Percentiles rank a stretch among this genome's conserved stretches.
Conservation (phyloP, 2,888 invertebrate genomes). For the Physocephala rufipes region DNA sequence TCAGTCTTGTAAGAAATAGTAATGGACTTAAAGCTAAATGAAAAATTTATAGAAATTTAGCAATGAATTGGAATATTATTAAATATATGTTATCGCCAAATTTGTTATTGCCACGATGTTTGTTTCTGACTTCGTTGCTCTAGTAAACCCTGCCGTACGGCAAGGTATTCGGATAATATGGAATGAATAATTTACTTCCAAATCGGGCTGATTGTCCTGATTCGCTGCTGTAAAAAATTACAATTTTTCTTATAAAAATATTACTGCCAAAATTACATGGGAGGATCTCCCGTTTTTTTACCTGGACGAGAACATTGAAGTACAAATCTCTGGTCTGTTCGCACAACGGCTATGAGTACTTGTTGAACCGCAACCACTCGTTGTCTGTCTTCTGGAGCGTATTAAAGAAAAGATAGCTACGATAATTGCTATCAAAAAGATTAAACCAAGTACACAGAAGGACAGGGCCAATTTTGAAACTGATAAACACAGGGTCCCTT, state of each 20-base stretch:
- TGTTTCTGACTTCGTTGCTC: neutral
- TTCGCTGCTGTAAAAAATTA: slow-evolving; percentile 56
- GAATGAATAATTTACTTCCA: slow-evolving; percentile 62
- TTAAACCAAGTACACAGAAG: slow-evolving; percentile 76
- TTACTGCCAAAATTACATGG: neutral
- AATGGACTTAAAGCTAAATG: slow-evolving; percentile 14
- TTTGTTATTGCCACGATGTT: too few relatives aligned
- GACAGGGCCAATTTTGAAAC: slow-evolving; percentile 80
- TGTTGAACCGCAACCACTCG: slow-evolving; percentile 45
- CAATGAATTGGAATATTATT: too few relatives aligned
- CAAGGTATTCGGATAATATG: slow-evolving; percentile 62
- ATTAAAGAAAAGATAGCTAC: slow-evolving; percentile 75
- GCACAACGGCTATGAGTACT: slow-evolving; percentile 51
- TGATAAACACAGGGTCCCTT: slow-evolving; percentile 73
- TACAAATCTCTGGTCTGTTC: slow-evolving; percentile 57
- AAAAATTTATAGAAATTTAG: slow-evolving; percentile 4
- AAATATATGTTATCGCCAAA: neutral
- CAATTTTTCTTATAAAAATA: slow-evolving; percentile 18
- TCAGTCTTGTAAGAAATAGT: slow-evolving; percentile 47
- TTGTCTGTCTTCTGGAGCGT: slow-evolving; percentile 68
- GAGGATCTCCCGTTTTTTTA: slow-evolving; percentile 32
- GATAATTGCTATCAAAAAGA: slow-evolving; percentile 77
- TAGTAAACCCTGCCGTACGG: slow-evolving; percentile 65
- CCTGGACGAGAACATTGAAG: slow-evolving; percentile 63
- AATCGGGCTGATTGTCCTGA: slow-evolving; percentile 63